Conservation (phyloP, 2,888 invertebrate genomes). For the Laspeyria flexula region DNA sequence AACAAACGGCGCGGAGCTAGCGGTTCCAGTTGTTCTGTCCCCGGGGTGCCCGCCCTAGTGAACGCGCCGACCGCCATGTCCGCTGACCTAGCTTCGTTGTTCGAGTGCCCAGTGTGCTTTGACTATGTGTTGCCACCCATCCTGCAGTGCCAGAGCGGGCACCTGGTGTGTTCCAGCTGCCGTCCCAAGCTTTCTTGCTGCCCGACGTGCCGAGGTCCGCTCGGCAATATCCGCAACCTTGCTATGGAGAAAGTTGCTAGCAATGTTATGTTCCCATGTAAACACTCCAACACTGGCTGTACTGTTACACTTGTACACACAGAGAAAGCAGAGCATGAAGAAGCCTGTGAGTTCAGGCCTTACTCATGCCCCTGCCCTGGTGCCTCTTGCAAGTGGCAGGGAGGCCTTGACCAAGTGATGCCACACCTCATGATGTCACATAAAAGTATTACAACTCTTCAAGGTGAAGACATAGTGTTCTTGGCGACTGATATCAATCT, state of each 20-base stretch:
- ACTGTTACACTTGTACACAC: constrained; percentile 96
- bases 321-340: constrained; percentile 99
- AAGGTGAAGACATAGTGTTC: constrained; percentile 99
- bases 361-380: constrained; percentile 99
- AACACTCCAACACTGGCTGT: constrained; percentile 98
- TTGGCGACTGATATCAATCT: constrained; percentile 99
- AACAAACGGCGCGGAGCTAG: constrained; percentile 84
- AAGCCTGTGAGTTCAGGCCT: constrained; percentile 98
- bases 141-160: constrained; percentile 99
- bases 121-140: constrained; percentile 99
- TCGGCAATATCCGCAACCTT: constrained; percentile 98
- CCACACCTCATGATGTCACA: constrained; percentile 98
- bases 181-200: constrained; percentile 98
- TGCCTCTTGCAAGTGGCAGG: constrained; percentile 99
- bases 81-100: constrained; percentile 95
- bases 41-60: constrained; percentile 82
- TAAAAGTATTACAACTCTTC: constrained; percentile 99
- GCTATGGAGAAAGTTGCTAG: constrained; percentile 99
- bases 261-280: constrained; percentile 99
- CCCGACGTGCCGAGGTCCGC: constrained; percentile 98
- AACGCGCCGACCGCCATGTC: constrained; percentile 89
- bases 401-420: constrained; percentile 99
- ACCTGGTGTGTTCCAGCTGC: constrained; percentile 98
- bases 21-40: constrained; percentile 84
- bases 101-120: constrained; percentile 99